Percentiles rank a stretch among this genome's conserved stretches.
Evolutionary conservation across 37 sponge, comb jelly and placozoan species (phyloP).

Genomic region (Ephydatia muelleri): DNA sequence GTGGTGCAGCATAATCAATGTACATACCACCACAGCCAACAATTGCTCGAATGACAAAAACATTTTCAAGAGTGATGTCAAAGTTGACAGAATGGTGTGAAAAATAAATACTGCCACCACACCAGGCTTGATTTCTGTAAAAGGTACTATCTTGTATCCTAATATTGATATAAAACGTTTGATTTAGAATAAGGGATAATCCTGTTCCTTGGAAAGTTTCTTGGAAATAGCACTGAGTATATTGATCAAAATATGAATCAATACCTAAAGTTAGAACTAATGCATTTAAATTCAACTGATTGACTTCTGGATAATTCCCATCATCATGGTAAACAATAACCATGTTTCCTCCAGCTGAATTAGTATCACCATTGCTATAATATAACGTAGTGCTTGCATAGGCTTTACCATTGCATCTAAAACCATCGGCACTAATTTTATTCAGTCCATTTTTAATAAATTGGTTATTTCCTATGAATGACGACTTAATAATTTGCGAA

Average conservation of each 20-base stretch:
- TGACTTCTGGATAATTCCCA: background rate
- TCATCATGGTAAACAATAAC: background rate
- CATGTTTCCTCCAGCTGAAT: background rate
- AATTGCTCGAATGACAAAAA: background rate
- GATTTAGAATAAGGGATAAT: background rate
- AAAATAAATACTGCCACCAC: background rate
- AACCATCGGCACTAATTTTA: background rate
- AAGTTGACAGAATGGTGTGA: background rate
- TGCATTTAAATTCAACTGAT: background rate
- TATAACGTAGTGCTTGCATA: background rate
- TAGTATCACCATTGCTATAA: background rate
- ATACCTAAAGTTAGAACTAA: background rate
- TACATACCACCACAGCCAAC: background rate
- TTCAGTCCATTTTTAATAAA: background rate
- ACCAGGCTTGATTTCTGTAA: background rate
- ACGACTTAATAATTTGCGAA: background rate
- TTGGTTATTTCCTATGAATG: background rate
- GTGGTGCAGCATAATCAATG: background rate
- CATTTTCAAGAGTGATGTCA: background rate
- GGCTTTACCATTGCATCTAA: background rate
- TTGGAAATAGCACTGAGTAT: background rate
- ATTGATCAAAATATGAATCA: background rate
- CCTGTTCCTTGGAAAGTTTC: background rate
- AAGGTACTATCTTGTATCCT: background rate
- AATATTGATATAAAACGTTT: background rate